A percentile compares a stretch with the other conserved stretches of the same genome.
Conservation (phyloP, 1,140 invertebrate genomes). For the Papilio polyxenes region DNA sequence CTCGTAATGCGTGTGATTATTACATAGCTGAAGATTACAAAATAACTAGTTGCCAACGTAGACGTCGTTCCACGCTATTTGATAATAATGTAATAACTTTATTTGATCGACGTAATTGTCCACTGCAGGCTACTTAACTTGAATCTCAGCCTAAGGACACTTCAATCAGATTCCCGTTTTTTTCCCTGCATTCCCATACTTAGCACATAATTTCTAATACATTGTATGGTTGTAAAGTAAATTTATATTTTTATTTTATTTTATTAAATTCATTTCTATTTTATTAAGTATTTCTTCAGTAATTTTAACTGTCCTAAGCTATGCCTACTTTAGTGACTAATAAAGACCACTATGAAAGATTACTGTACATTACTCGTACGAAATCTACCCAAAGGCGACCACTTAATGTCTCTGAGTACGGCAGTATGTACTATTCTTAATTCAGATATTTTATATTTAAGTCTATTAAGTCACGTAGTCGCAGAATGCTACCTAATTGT, state of each 20-base stretch:
- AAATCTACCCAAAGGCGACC: too few relatives aligned
- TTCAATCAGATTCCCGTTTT: background rate
- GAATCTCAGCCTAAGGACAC: background rate
- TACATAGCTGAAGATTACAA: conserved; percentile 2
- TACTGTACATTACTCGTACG: too few relatives aligned
- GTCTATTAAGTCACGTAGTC: background rate
- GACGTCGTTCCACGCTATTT: conserved; percentile 19
- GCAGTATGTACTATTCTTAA: too few relatives aligned
- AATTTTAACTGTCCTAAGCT: too few relatives aligned
- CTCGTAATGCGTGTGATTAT: background rate
- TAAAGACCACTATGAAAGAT: too few relatives aligned
- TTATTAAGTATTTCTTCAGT: too few relatives aligned
- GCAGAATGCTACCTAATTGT: conserved; percentile 8
- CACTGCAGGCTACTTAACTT: background rate
- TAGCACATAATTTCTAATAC: background rate
- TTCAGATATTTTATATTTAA: background rate
- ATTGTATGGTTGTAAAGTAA: background rate
- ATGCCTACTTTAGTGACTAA: too few relatives aligned
- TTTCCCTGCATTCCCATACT: background rate
- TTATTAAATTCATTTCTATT: too few relatives aligned
- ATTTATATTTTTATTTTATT: background rate
- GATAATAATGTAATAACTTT: conserved; percentile 34
- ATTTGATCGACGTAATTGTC: conserved; percentile 23
- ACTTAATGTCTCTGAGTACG: background rate
- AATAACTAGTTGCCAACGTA: background rate